Percentiles rank a stretch among this genome's conserved stretches.
These are phyloP conservation scores for Drosophila punjabiensis DNA, from an alignment of 1,140 invertebrate species.

Conservation along the genomic window DNA sequence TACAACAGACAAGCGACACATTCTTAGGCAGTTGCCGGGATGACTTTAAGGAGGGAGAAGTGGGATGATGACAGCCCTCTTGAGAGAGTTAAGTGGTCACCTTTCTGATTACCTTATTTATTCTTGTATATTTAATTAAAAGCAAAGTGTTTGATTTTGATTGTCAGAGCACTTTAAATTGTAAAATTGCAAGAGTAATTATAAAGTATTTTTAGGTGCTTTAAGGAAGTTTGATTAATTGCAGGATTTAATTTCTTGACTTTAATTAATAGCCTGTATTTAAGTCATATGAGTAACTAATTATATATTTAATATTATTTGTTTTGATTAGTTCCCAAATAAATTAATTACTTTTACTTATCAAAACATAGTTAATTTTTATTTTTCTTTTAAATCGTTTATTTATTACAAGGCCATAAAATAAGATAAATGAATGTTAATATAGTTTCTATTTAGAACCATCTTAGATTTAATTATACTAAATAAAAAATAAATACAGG, in stretches of 20 bases:
- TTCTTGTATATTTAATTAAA: constrained; percentile 13
- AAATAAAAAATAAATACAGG: too few relatives aligned
- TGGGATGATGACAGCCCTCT: neutral
- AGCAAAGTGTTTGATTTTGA: constrained; percentile 26
- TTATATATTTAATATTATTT: neutral
- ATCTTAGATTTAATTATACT: too few relatives aligned
- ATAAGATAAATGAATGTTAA: too few relatives aligned
- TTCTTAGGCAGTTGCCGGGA: constrained; percentile 24
- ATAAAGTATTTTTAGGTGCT: too few relatives aligned
- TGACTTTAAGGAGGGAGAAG: neutral
- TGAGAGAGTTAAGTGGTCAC: too few relatives aligned
- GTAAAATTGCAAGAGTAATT: neutral
- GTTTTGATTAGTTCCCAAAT: neutral
- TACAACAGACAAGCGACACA: constrained; percentile 74
- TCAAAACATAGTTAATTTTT: too few relatives aligned
- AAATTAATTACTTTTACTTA: too few relatives aligned
- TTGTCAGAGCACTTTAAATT: constrained; percentile 45
- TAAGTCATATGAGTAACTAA: neutral
- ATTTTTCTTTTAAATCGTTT: neutral
- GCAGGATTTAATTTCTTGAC: neutral
- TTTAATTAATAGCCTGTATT: neutral
- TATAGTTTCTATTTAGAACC: too few relatives aligned
- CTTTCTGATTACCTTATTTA: too few relatives aligned
- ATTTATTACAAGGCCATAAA: too few relatives aligned
- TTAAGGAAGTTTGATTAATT: constrained; percentile 1